These are phyloP conservation scores for Rotaria sp. DNA, from an alignment of 2,888 invertebrate genomes.

Conservation along the genomic window DNA sequence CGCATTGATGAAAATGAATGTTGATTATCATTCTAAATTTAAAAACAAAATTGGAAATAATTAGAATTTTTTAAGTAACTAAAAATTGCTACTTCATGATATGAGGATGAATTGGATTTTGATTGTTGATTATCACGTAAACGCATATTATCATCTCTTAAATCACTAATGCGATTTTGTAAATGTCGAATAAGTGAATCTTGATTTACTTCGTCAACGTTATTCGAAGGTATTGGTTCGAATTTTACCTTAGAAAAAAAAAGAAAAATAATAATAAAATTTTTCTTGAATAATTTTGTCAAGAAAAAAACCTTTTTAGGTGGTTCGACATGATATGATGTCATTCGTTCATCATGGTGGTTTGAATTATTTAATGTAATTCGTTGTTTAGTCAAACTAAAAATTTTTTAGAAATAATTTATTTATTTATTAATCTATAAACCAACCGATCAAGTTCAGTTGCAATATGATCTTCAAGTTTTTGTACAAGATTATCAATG, in stretches of 20 bases:
- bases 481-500: background rate
- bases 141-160: slow-evolving; percentile 18
- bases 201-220: background rate
- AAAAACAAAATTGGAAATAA: background rate
- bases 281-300: background rate
- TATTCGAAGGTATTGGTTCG: background rate
- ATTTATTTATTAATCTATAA: background rate
- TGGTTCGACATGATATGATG: background rate
- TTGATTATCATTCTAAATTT: background rate
- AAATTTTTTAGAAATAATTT: background rate
- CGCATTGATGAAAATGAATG: background rate
- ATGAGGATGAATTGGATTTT: background rate
- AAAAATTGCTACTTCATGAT: background rate
- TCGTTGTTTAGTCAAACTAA: slow-evolving; percentile 2
- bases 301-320: background rate
- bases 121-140: background rate
- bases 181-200: slow-evolving; percentile 26
- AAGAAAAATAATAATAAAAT: background rate
- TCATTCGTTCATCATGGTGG: background rate
- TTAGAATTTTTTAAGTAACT: background rate
- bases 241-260: background rate
- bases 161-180: slow-evolving; percentile 18
- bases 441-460: background rate
- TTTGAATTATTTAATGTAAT: background rate
- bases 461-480: slow-evolving; percentile 14